Evolutionary conservation across 2,888 invertebrate species (phyloP).

Genomic region (Sinelater perroti): DNA sequence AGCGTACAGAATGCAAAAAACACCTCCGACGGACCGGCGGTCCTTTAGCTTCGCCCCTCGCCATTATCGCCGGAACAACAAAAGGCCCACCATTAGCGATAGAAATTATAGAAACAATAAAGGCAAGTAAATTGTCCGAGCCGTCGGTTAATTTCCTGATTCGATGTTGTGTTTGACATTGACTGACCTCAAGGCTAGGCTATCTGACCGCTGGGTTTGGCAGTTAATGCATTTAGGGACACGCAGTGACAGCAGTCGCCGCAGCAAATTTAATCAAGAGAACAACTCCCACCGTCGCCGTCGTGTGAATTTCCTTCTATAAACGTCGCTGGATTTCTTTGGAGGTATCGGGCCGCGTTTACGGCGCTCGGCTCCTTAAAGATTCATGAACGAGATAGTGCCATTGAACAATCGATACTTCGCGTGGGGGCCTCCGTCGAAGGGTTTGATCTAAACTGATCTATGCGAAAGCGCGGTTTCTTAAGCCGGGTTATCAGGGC

Average conservation of each 20-base stretch:
- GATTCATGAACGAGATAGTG: slow-evolving; percentile 29
- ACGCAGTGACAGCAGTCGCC: slow-evolving; percentile 46
- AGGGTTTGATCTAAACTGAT: slow-evolving; percentile 9
- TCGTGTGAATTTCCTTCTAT: slow-evolving; percentile 45
- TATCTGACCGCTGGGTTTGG: slow-evolving; percentile 44
- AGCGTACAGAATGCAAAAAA: slow-evolving; percentile 7
- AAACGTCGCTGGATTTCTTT: slow-evolving; percentile 37
- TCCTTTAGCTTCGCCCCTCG: no score
- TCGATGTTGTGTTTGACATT: slow-evolving; percentile 42
- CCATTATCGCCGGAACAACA: no score
- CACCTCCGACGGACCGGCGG: background rate
- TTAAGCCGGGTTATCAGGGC: slow-evolving; percentile 7
- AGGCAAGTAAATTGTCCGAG: slow-evolving; percentile 10
- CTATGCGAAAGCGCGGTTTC: slow-evolving; percentile 1
- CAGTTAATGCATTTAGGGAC: slow-evolving; percentile 48
- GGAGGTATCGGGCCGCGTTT: slow-evolving; percentile 28
- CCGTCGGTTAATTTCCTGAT: slow-evolving; percentile 33
- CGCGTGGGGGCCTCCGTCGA: slow-evolving; percentile 8
- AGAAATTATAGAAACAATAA: slow-evolving; percentile 15
- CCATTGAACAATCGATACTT: slow-evolving; percentile 26
- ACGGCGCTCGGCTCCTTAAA: slow-evolving; percentile 38
- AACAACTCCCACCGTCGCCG: slow-evolving; percentile 45
- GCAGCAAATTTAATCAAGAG: slow-evolving; percentile 51
- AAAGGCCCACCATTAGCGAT: slow-evolving; percentile 3
- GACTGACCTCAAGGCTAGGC: slow-evolving; percentile 43